Conservation (phyloP, 2,113 vertebrate species). For the Melanerpes formicivorus region DNA sequence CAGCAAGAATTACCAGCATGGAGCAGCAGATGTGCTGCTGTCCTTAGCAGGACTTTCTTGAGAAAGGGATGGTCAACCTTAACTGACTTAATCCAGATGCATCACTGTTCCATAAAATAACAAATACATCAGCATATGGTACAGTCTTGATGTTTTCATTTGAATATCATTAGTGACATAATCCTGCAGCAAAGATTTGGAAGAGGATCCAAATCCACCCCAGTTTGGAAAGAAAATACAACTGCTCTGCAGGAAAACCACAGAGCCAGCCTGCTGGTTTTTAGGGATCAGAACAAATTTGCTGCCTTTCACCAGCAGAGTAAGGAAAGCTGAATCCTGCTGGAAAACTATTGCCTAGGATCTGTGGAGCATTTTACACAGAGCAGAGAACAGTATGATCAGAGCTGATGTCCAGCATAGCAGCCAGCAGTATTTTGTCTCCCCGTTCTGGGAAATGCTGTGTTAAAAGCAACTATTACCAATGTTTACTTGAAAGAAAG, state of each 20-base stretch:
- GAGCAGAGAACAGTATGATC: background rate
- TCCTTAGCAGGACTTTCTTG: background rate
- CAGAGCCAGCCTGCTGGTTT: background rate
- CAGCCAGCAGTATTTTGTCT: background rate
- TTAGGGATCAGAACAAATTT: background rate
- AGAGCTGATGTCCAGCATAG: background rate
- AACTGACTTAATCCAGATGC: background rate
- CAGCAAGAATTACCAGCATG: background rate
- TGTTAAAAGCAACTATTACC: background rate
- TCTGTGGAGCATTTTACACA: background rate
- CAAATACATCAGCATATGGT: background rate
- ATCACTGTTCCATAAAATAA: background rate
- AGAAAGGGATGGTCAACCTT: background rate
- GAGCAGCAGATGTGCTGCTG: background rate
- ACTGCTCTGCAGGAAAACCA: background rate
- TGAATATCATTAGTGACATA: background rate
- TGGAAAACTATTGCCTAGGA: background rate
- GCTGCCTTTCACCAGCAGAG: background rate
- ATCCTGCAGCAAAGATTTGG: background rate
- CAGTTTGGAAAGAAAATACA: background rate
- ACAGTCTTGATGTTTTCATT: background rate
- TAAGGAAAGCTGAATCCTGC: background rate
- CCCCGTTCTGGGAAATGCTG: background rate
- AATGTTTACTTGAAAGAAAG: background rate
- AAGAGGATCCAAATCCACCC: background rate